phyloP scores from a whole-genome alignment of 1,140 invertebrate genomes.

The Rhagoletis zephyria region DNA sequence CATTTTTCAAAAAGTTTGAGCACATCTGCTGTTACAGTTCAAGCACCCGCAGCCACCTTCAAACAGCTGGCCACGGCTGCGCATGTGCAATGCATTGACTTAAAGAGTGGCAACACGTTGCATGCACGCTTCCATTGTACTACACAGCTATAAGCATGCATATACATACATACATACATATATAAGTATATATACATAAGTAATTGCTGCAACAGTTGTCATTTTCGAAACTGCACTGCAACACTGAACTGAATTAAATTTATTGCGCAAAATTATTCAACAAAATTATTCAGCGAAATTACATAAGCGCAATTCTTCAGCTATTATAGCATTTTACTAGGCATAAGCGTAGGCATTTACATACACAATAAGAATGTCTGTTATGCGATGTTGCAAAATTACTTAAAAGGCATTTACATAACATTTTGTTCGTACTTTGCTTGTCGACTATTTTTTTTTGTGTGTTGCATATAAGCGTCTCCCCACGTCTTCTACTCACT shows the following conservation, averaged over 20 bases:
- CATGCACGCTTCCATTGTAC: conserved; percentile 1
- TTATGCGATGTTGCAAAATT: neutral
- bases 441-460: too few relatives aligned
- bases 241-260: conserved; percentile 46
- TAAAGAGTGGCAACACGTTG: conserved; percentile 16
- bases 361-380: neutral
- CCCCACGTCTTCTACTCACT: conserved; percentile 79
- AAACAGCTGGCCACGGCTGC: neutral
- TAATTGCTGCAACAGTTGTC: conserved; percentile 44
- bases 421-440: too few relatives aligned
- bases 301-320: conserved; percentile 39
- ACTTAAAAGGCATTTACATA: neutral
- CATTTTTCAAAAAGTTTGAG: neutral
- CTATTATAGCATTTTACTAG: conserved; percentile 13
- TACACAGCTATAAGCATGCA: neutral
- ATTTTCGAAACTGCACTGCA: conserved; percentile 42
- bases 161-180: neutral
- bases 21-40: neutral
- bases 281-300: conserved; percentile 46
- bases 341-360: neutral
- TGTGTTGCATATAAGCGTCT: neutral
- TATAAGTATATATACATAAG: neutral
- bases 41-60: conserved; percentile 36
- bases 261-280: conserved; percentile 47
- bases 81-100: conserved; percentile 8